These are phyloP conservation scores for Tipula vernalis DNA, from an alignment of 2,888 invertebrate genomes.

Conservation along the genomic window DNA sequence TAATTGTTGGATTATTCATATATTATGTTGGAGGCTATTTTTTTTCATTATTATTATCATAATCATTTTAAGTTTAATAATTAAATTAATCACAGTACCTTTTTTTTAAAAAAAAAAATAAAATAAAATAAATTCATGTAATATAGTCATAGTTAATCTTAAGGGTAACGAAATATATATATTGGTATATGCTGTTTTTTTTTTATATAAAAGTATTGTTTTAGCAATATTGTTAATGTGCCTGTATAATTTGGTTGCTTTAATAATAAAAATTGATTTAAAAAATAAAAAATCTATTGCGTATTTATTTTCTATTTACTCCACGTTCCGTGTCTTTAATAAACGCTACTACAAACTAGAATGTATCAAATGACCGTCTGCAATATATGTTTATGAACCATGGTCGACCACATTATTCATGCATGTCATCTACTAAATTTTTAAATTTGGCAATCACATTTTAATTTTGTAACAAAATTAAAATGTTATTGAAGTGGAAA, in stretches of 20 bases:
- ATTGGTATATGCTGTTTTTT: background rate
- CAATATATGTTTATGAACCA: background rate
- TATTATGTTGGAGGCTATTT: slow-evolving; percentile 26
- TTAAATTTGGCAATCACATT: background rate
- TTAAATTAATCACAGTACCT: background rate
- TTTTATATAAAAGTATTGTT: background rate
- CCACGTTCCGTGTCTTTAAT: background rate
- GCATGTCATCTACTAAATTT: background rate
- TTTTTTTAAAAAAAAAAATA: background rate
- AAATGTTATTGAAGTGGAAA: background rate
- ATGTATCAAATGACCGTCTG: background rate
- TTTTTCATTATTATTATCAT: slow-evolving; percentile 12
- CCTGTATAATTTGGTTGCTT: background rate
- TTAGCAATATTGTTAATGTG: background rate
- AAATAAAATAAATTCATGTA: background rate
- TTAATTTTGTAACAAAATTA: background rate
- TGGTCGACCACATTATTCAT: background rate
- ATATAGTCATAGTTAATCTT: background rate
- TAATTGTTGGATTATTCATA: slow-evolving; percentile 51
- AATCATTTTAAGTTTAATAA: background rate
- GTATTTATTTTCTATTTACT: background rate
- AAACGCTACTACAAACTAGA: background rate
- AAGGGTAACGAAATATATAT: background rate
- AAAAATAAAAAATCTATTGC: background rate
- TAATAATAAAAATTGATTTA: background rate